Conservation (phyloP, 2,113 vertebrate species). For the human (Homo sapiens) region DNA sequence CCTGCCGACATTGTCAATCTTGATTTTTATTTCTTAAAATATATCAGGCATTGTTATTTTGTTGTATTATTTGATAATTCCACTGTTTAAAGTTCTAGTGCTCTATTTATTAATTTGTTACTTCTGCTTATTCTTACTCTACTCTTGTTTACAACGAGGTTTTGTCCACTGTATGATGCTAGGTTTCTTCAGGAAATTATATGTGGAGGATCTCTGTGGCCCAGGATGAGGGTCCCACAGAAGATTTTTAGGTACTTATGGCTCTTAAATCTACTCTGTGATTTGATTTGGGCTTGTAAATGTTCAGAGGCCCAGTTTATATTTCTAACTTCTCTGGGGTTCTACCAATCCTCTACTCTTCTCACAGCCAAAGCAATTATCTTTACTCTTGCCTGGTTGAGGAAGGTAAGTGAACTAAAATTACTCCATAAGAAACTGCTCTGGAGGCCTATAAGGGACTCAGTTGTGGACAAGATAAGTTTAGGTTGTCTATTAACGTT, state of each 20-base stretch:
- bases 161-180: neutral
- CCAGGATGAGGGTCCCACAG: neutral
- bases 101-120: neutral
- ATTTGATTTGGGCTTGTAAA: neutral
- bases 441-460: neutral
- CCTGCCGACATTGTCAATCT: neutral
- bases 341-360: neutral
- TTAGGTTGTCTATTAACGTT: neutral
- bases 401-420: neutral
- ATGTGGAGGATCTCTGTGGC: neutral
- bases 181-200: neutral
- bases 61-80: neutral
- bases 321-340: neutral
- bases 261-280: neutral
- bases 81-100: neutral
- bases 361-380: neutral
- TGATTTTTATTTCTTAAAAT: constrained; percentile 27
- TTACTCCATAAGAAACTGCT: neutral
- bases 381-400: neutral
- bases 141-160: neutral
- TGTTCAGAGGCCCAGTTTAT: neutral
- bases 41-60: neutral
- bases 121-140: neutral
- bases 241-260: neutral
- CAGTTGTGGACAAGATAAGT: neutral